These are phyloP conservation scores for Anhinga rufa DNA, from an alignment of 2,113 vertebrate species.

Conservation along the genomic window DNA sequence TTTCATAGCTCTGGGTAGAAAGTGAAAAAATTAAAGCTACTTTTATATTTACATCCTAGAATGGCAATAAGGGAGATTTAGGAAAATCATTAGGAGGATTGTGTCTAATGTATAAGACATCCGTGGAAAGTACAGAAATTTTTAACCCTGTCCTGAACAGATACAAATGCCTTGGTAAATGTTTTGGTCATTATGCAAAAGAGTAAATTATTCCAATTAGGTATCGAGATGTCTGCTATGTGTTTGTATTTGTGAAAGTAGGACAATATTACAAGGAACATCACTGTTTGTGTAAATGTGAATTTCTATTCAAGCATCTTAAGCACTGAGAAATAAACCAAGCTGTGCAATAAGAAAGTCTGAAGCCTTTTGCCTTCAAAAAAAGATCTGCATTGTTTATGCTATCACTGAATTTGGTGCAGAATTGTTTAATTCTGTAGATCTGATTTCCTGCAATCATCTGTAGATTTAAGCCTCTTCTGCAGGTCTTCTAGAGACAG, in stretches of 20 bases:
- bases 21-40: background rate
- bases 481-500: background rate
- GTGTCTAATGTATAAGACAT: background rate
- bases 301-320: background rate
- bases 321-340: background rate
- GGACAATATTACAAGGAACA: background rate
- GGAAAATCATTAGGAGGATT: background rate
- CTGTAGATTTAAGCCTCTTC: background rate
- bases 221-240: background rate
- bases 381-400: background rate
- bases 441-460: background rate
- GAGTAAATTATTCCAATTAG: background rate
- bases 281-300: background rate
- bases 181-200: background rate
- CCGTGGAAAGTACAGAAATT: background rate
- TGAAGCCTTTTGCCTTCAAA: background rate
- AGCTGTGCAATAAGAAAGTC: background rate
- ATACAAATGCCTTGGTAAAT: background rate
- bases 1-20: background rate
- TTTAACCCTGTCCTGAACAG: background rate
- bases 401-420: background rate
- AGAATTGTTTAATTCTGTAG: background rate
- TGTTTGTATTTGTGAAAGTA: background rate
- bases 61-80: background rate
- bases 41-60: background rate